A percentile compares a stretch with the other conserved stretches of the same genome.
Evolutionary conservation across 2,888 invertebrate species (phyloP).

Genomic region (Pollenia griseotomentosa): DNA sequence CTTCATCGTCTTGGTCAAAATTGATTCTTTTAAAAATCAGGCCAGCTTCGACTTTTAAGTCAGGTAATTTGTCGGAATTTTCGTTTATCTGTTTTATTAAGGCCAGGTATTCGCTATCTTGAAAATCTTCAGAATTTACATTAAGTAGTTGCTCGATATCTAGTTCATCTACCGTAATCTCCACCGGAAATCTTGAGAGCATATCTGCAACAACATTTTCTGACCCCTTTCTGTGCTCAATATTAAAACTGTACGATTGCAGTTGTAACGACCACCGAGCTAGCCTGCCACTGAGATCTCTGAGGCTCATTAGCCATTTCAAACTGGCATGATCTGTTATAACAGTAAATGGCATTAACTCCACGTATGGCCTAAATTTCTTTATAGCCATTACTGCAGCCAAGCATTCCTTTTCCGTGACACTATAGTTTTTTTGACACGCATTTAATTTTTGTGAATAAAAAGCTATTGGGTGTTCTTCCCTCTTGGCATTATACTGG

Average conservation of each 20-base stretch:
- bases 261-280: constrained; percentile 75
- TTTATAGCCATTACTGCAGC: neutral
- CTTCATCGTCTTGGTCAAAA: neutral
- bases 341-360: no score
- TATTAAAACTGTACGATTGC: constrained; percentile 71
- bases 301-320: constrained; percentile 37
- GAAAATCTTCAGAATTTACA: constrained; percentile 26
- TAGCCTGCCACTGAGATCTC: constrained; percentile 75
- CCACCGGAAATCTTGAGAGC: constrained; percentile 45
- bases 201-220: constrained; percentile 72
- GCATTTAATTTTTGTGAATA: neutral
- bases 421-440: neutral
- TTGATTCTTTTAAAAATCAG: neutral
- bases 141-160: constrained; percentile 11
- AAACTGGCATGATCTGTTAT: constrained; percentile 33
- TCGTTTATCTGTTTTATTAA: neutral
- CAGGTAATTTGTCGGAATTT: neutral
- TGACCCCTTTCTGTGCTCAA: constrained; percentile 76
- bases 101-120: constrained; percentile 26
- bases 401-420: neutral
- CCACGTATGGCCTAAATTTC: no score
- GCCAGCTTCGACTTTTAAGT: constrained; percentile 2
- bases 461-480: constrained; percentile 36
- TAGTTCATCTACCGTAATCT: constrained; percentile 5
- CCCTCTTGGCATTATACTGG: neutral